phyloP scores from a whole-genome alignment of 2,888 invertebrate genomes.

The Xanthia icteritia region DNA sequence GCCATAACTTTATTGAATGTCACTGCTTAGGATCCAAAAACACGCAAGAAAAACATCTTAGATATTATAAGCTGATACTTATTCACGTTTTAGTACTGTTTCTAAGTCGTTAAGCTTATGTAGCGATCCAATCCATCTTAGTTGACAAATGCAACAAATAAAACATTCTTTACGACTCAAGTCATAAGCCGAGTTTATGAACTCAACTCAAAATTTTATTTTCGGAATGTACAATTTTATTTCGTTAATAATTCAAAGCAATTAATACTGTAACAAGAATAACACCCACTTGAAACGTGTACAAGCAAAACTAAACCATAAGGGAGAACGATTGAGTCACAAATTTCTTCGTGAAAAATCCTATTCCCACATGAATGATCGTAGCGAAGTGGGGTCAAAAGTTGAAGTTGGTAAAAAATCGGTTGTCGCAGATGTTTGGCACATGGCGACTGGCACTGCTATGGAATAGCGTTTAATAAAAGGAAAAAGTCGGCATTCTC shows the following conservation, averaged over 20 bases:
- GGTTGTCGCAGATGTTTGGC: constrained; percentile 86
- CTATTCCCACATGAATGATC: constrained; percentile 89
- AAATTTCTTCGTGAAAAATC: constrained; percentile 80
- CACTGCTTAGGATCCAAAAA: constrained; percentile 1
- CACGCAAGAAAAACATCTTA: constrained; percentile 18
- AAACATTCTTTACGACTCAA: constrained; percentile 43
- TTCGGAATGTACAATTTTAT: constrained; percentile 63
- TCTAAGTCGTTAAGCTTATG: constrained; percentile 37
- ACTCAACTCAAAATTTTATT: constrained; percentile 53
- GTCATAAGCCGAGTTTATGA: constrained; percentile 36
- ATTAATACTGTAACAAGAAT: constrained; percentile 82
- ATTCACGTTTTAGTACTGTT: constrained; percentile 40
- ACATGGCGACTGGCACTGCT: constrained; percentile 77
- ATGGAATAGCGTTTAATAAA: constrained; percentile 73
- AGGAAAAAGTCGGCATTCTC: constrained; percentile 65
- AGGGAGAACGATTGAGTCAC: constrained; percentile 72
- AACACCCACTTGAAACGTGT: constrained; percentile 75
- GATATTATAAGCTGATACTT: constrained; percentile 14
- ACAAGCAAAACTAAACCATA: constrained; percentile 74
- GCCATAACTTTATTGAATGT: background rate
- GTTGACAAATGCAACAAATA: constrained; percentile 44
- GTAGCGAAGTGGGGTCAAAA: constrained; percentile 88
- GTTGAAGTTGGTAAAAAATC: constrained; percentile 87
- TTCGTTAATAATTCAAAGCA: constrained; percentile 76
- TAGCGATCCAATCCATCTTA: constrained; percentile 27